These are phyloP conservation scores for Thunnus maccoyii DNA, from an alignment of 2,113 vertebrate genomes.

Conservation along the genomic window DNA sequence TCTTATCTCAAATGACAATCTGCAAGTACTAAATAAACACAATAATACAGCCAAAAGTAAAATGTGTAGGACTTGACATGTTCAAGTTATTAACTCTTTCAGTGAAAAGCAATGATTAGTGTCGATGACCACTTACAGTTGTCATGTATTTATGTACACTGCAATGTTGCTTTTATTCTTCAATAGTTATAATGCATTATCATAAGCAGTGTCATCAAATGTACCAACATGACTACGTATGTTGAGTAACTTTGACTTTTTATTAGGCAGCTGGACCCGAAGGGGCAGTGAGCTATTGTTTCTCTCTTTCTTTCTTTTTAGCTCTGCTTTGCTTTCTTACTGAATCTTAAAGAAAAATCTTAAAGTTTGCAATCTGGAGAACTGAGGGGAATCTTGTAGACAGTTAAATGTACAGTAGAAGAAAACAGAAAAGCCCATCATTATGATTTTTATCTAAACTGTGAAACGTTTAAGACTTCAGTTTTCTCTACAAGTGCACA, in stretches of 20 bases:
- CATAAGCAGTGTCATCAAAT: neutral
- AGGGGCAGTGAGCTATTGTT: no score
- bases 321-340: no score
- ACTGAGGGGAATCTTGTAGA: no score
- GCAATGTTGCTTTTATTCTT: neutral
- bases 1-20: neutral
- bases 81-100: neutral
- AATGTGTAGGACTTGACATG: neutral
- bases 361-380: no score
- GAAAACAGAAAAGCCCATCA: neutral
- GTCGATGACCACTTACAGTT: slow-evolving; percentile 12
- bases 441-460: neutral
- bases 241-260: no score
- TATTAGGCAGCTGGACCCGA: no score
- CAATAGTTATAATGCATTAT: neutral
- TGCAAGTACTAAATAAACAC: neutral
- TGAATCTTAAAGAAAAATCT: no score
- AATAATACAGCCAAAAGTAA: neutral
- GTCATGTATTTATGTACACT: slow-evolving; percentile 1
- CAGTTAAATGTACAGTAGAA: no score
- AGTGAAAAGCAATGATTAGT: slow-evolving; percentile 4
- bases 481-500: no score
- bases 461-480: no score
- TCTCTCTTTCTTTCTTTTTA: no score
- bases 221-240: no score